Evolutionary conservation across 2,888 invertebrate genomes (phyloP), one percentile per base, ranked within the genome.

Genomic region (Ferdinandea cuprea): DNA sequence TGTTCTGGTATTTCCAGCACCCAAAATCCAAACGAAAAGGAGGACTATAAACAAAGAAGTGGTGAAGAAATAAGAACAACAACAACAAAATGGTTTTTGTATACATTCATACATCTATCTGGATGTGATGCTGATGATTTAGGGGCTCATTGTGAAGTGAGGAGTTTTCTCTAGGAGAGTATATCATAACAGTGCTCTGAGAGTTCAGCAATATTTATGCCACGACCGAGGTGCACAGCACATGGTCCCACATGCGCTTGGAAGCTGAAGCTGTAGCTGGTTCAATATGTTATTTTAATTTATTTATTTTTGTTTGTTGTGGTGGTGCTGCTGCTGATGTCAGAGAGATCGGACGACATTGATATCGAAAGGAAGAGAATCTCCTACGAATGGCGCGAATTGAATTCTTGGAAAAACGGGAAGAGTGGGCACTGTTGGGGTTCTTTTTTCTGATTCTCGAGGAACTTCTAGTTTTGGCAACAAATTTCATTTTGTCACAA

Each of bases 1-100:
- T 72, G 83, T 83, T 77, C 68, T 77, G 77, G 77, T 83, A 83
- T 77, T 83, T 83, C 25, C 66, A 83, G 83, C 83, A 83, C 68
- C 77, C 72, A 44, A 83, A 65, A 81, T 50, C 63, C 61, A 50
- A 56, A 37, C 50, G 63, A 73, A 68, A 40, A 35, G 37, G 13
- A 65, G 52, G 59, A 76, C 76, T 58, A 59, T 76, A 72, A 81
- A 72, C 77, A 83, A 72, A 83, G 77, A 66, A 66, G 30, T 56
- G 54, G 56, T 63, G 40, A 46, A 63, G 40, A 63, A 13, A 9
- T 8, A 42, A 30, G 7, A 68, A 13, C 15, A 42, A 17, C 9
- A 68, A 48, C 1, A 32, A 68, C 59, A 76, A 59, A 54, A 61
- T 61, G 19, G 40, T 28, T 58, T 71, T 32, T 37, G 56, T 50